phyloP scores from a whole-genome alignment of 2,797 vertebrate genomes.

The Cynodonichthys magdalenae region DNA sequence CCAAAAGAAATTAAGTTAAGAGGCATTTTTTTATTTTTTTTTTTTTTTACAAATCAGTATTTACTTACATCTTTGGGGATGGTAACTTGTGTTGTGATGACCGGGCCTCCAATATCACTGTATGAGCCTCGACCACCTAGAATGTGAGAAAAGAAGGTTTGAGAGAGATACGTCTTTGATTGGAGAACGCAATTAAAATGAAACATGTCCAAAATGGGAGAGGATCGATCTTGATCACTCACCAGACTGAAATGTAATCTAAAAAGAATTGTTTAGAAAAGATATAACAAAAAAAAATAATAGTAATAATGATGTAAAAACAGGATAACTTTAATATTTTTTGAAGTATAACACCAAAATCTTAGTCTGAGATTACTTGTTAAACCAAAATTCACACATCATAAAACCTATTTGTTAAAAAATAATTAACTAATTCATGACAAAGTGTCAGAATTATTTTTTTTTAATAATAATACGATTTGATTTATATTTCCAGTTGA shows the following conservation, averaged over 20 bases:
- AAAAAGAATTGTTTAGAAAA: conserved; percentile 76
- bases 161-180: conserved; percentile 9
- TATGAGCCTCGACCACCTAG: conserved; percentile 94
- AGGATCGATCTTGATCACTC: conserved; percentile 54
- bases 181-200: conserved; percentile 5
- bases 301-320: conserved; percentile 51
- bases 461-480: too few species aligned
- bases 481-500: too few species aligned
- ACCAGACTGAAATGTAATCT: conserved; percentile 83
- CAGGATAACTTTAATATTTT: too few species aligned
- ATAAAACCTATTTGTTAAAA: too few species aligned
- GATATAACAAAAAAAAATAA: conserved; percentile 37
- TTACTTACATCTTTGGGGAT: conserved; percentile 98
- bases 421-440: too few species aligned
- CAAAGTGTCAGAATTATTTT: too few species aligned
- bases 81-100: conserved; percentile 98
- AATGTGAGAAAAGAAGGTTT: conserved; percentile 9
- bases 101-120: conserved; percentile 94
- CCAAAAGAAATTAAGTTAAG: neutral
- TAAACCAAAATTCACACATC: too few species aligned
- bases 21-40: neutral
- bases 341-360: too few species aligned
- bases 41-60: neutral
- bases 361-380: too few species aligned
- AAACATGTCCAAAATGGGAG: conserved; percentile 10